These are phyloP conservation scores for Tenualosa thibaudeaui DNA, from an alignment of 2,797 vertebrate species.

Conservation along the genomic window DNA sequence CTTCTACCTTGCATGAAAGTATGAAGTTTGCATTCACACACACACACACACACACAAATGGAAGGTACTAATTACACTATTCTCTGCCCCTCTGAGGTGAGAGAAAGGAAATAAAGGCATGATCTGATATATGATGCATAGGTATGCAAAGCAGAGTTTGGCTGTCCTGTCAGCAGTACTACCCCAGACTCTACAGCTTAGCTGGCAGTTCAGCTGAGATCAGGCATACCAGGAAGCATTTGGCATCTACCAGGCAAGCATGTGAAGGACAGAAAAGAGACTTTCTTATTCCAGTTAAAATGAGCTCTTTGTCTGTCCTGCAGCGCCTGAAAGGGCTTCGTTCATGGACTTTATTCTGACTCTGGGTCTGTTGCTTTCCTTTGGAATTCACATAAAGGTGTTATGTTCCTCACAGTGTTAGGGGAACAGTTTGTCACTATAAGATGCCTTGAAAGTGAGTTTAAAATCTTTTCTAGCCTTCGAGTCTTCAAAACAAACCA, in stretches of 20 bases:
- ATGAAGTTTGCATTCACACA: not conserved
- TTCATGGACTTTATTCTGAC: slow-evolving; percentile 16
- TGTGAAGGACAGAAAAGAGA: slow-evolving; percentile 1
- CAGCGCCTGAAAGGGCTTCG: not conserved
- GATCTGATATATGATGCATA: not conserved
- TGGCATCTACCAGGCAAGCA: not conserved
- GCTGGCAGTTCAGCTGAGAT: not conserved
- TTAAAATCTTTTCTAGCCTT: not conserved
- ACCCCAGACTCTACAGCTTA: not conserved
- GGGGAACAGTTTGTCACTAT: not conserved
- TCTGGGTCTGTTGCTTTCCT: not conserved
- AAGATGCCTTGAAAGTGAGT: not conserved
- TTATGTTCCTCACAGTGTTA: not conserved
- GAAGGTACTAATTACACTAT: not conserved
- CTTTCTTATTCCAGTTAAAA: slow-evolving; percentile 12
- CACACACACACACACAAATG: not conserved
- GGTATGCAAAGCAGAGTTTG: not conserved
- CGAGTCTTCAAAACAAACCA: not conserved
- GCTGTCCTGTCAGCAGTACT: not conserved
- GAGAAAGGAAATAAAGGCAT: not conserved
- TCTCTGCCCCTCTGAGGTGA: too few relatives aligned
- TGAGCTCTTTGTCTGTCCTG: slow-evolving; percentile 4
- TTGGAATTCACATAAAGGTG: not conserved
- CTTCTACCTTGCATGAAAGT: too few relatives aligned
- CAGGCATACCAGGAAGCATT: not conserved